These are phyloP conservation scores for Cheilosia vernalis DNA, from an alignment of 2,888 invertebrate genomes.

Conservation along the genomic window DNA sequence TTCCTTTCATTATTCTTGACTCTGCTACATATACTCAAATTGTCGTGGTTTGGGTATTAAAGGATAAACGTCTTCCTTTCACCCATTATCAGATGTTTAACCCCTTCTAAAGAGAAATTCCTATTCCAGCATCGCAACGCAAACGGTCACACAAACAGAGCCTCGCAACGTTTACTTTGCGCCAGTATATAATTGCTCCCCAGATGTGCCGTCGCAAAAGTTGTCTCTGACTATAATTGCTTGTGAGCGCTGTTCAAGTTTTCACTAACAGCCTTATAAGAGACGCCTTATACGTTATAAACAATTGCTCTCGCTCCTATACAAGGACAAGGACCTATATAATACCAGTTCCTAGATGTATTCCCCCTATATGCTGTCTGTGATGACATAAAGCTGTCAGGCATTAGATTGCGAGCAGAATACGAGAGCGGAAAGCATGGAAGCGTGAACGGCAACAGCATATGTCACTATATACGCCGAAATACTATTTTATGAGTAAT, in stretches of 20 bases:
- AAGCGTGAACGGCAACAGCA: conserved; percentile 62
- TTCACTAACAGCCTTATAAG: conserved; percentile 51
- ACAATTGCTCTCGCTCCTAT: conserved; percentile 36
- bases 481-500: conserved; percentile 71
- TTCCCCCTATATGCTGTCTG: conserved; percentile 22
- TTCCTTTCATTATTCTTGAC: conserved; percentile 31
- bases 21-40: conserved; percentile 34
- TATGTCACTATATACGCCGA: conserved; percentile 48
- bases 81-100: conserved; percentile 58
- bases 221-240: conserved; percentile 64
- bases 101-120: conserved; percentile 27
- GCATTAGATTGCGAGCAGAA: conserved; percentile 65
- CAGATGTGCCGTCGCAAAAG: conserved; percentile 53
- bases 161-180: conserved; percentile 38
- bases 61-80: conserved; percentile 40
- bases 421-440: conserved; percentile 50
- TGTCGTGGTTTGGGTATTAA: conserved; percentile 40
- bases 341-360: not conserved
- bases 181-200: conserved; percentile 60
- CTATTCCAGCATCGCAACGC: conserved; percentile 3
- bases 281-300: conserved; percentile 30
- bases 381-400: conserved; percentile 58
- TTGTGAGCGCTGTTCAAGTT: conserved; percentile 57
- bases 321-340: not conserved
- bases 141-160: not conserved